These are phyloP conservation scores for Pelecanus crispus DNA, from an alignment of 2,113 vertebrate genomes.

Conservation along the genomic window DNA sequence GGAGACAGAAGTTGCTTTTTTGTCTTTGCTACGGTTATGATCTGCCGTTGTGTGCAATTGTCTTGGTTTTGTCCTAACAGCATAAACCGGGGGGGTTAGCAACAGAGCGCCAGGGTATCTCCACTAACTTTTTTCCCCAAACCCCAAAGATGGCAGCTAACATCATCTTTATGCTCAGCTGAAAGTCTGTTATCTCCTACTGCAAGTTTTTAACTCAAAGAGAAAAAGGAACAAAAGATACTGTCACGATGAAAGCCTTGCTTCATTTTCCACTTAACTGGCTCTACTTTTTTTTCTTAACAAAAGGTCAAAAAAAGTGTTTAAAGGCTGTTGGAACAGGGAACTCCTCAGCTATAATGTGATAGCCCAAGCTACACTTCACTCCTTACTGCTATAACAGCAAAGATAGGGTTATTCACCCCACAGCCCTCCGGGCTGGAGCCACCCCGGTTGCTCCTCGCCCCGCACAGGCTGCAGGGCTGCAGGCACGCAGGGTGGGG, in stretches of 20 bases:
- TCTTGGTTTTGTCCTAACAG: background rate
- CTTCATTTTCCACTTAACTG: background rate
- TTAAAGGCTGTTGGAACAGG: background rate
- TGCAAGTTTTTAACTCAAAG: background rate
- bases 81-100: background rate
- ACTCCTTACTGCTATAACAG: background rate
- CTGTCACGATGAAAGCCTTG: background rate
- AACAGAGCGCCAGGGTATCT: no score
- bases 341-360: fast-evolving
- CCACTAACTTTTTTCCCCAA: background rate
- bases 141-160: background rate
- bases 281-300: background rate
- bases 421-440: background rate
- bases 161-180: background rate
- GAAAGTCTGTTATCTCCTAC: background rate
- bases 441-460: background rate
- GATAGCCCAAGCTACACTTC: background rate
- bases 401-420: background rate
- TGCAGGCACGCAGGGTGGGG: background rate
- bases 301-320: background rate
- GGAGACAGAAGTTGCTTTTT: no score
- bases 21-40: fast-evolving
- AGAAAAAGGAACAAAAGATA: background rate
- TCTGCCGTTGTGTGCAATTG: background rate
- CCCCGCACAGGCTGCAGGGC: background rate